Conservation (phyloP, 1,140 invertebrate genomes). For the Brachionus rotundiformis region DNA sequence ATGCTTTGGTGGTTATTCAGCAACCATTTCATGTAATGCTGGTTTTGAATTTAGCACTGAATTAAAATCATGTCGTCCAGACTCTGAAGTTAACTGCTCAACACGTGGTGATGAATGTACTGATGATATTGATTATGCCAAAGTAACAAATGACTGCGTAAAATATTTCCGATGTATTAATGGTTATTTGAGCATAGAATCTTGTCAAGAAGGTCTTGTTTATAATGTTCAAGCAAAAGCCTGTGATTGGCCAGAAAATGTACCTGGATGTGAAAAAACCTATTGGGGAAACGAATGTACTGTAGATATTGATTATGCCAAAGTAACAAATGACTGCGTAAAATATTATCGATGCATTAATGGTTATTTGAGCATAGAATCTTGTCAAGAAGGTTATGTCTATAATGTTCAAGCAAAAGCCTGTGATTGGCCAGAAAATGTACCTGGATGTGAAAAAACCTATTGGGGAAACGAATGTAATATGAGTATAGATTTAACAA, state of each 20-base stretch:
- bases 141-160: not conserved
- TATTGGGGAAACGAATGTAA: slow-evolving; percentile 33
- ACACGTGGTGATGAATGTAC: not conserved
- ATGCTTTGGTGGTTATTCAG: slow-evolving; percentile 17
- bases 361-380: not conserved
- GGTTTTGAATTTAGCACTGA: slow-evolving; percentile 3
- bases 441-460: not conserved
- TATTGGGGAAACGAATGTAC: slow-evolving; percentile 7
- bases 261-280: not conserved
- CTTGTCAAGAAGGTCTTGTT: not conserved
- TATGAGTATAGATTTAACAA: not conserved
- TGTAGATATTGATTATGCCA: not conserved
- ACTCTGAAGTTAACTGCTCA: not conserved
- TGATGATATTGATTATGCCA: not conserved
- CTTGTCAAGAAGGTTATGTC: not conserved
- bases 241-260: slow-evolving; percentile 22
- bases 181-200: not conserved
- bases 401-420: not conserved
- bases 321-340: not conserved
- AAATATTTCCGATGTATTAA: not conserved
- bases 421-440: slow-evolving; percentile 22
- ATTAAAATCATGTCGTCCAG: not conserved
- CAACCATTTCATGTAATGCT: not conserved
- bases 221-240: not conserved
- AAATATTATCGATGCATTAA: not conserved